A percentile compares a stretch with the other conserved stretches of the same genome.
Evolutionary conservation across 2,113 vertebrate genomes (phyloP).

Genomic region (Vicugna pacos): DNA sequence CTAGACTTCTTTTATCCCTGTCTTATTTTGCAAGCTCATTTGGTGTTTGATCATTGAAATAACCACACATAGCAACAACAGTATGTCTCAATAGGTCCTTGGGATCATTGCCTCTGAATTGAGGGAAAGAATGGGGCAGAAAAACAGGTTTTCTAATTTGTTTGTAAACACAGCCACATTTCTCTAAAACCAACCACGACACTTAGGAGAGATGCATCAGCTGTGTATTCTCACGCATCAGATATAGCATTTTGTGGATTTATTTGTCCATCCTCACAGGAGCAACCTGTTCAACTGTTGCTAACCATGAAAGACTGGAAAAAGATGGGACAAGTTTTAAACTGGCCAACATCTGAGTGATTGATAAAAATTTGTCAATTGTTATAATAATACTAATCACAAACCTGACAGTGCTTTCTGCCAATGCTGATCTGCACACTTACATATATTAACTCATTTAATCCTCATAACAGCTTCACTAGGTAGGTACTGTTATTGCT

Average conservation of each 20-base stretch:
- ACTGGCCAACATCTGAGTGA: neutral
- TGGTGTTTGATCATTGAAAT: conserved; percentile 9
- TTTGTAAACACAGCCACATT: neutral
- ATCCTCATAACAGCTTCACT: neutral
- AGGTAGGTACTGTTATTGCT: neutral
- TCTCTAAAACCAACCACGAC: neutral
- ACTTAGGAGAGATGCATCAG: neutral
- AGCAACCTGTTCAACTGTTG: neutral
- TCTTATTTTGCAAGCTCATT: conserved; percentile 36
- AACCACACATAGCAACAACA: neutral
- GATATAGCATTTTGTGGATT: neutral
- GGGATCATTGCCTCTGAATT: neutral
- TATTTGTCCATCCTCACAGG: neutral
- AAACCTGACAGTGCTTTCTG: neutral
- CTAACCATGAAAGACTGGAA: neutral
- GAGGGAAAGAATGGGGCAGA: neutral
- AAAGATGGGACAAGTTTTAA: neutral
- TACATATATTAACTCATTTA: neutral
- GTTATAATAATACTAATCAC: too few species aligned
- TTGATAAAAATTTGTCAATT: neutral
- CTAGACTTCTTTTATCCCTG: neutral
- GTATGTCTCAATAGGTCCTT: neutral
- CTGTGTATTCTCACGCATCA: neutral
- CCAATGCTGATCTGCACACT: rapidly evolving
- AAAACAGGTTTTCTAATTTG: neutral